Evolutionary conservation across 2,797 vertebrate genomes (phyloP), one percentile per base, ranked within the genome.

Genomic region (Discoglossus pictus): DNA sequence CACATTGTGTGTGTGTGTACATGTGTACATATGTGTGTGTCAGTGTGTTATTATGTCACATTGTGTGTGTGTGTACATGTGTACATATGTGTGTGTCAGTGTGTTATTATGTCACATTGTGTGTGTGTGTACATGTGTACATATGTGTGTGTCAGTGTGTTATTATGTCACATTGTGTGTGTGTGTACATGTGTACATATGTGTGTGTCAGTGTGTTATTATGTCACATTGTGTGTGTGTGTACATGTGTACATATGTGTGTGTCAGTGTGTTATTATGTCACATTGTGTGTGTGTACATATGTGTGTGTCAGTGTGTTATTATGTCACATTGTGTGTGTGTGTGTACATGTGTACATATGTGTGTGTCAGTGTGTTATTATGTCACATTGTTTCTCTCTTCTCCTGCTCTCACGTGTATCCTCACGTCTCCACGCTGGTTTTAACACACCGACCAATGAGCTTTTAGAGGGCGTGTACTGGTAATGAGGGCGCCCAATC

Each of bases 361-460:
- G 6, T 3, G 5, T 35, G 50, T 52, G 11, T 35, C 52, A 17
- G 21, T 38, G 39, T 55, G 62, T 46, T 56, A 48, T 56, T 39
- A 38, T 56, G 63, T 65, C 56, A 53, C 27, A n/a, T n/a, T 44
- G 62, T 34, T 3, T 18, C 39, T 18, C 53, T 48, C 65, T 60
- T 51, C 51, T 10, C 1, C n/a, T n/a, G n/a, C 20, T 51, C 34
- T 24, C 66, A 54, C 48, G 66, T 68, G 66, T 61, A 10, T 16
- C 16, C 27, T 17, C 66, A 52, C 43, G 17, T 56, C 15, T 8
- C 17, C 20, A 7, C 2, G 7, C 2, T 6, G 13, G 18, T 8
- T 2, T 5, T 13, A 7, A 4, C 2, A 4, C 2, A 1, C 1
- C 31, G 1, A 21, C 66, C 66, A 68, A 68, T 68, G 47, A 53